Percentiles rank a stretch among this genome's conserved stretches.
Conservation (phyloP, 1,140 invertebrate species). For the Phenacoccus solenopsis region DNA sequence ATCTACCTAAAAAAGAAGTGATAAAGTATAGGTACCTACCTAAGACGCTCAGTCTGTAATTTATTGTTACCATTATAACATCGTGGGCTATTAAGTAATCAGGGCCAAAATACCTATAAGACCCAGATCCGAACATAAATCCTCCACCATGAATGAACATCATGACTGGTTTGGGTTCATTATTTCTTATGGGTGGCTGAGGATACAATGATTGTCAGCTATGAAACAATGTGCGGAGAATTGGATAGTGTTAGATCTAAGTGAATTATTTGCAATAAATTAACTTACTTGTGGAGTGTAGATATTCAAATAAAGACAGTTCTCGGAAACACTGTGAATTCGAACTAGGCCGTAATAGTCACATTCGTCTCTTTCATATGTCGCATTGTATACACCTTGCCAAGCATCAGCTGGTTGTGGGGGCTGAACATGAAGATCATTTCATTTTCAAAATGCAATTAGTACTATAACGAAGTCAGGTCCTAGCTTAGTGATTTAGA, state of each 20-base stretch:
- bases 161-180: constrained; percentile 34
- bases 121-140: constrained; percentile 33
- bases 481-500: no score
- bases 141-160: constrained; percentile 39
- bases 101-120: constrained; percentile 31
- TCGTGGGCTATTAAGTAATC: constrained; percentile 42
- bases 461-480: no score
- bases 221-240: no score
- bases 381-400: neutral
- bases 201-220: no score
- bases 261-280: no score
- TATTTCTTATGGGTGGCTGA: neutral
- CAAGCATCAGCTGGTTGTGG: neutral
- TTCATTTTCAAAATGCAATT: no score
- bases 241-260: no score
- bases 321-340: constrained; percentile 27
- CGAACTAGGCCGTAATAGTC: no score
- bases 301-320: constrained; percentile 33
- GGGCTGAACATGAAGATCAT: neutral
- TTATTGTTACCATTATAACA: constrained; percentile 41
- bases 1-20: no score
- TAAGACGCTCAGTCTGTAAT: constrained; percentile 43
- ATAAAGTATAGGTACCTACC: constrained; percentile 29
- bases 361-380: neutral
- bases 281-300: constrained; percentile 31